Evolutionary conservation across 1,140 invertebrate species (phyloP).

Genomic region (Arion vulgaris): DNA sequence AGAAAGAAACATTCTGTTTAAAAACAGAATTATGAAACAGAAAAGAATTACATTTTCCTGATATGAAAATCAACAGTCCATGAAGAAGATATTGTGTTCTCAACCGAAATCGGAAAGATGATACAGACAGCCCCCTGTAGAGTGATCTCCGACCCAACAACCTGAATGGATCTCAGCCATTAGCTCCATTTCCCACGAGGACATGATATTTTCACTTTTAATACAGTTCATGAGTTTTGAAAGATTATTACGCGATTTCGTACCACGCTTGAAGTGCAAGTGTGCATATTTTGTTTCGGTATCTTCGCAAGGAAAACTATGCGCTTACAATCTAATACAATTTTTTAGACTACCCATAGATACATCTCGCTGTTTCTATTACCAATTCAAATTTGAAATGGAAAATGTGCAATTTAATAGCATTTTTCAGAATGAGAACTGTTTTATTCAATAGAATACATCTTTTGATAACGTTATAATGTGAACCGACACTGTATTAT

Average conservation of each 20-base stretch:
- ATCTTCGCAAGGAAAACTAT: background rate
- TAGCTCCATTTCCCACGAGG: background rate
- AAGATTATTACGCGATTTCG: conserved; percentile 7
- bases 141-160: background rate
- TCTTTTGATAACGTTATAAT: background rate
- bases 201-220: conserved; percentile 5
- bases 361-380: background rate
- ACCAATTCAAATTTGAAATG: conserved; percentile 13
- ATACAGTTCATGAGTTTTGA: conserved; percentile 4
- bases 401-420: conserved; percentile 1
- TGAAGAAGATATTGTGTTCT: background rate
- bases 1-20: background rate
- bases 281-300: conserved; percentile 2
- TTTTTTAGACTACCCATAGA: background rate
- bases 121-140: background rate
- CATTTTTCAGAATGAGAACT: conserved; percentile 11
- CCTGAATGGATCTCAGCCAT: background rate
- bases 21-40: background rate
- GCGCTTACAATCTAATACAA: background rate
- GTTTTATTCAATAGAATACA: background rate
- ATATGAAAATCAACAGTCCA: background rate
- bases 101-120: background rate
- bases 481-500: background rate
- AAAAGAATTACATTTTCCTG: background rate
- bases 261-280: conserved; percentile 5